Base-by-base conservation (phyloP, 2,888 invertebrate genomes). In the Erynnis tages region DNA sequence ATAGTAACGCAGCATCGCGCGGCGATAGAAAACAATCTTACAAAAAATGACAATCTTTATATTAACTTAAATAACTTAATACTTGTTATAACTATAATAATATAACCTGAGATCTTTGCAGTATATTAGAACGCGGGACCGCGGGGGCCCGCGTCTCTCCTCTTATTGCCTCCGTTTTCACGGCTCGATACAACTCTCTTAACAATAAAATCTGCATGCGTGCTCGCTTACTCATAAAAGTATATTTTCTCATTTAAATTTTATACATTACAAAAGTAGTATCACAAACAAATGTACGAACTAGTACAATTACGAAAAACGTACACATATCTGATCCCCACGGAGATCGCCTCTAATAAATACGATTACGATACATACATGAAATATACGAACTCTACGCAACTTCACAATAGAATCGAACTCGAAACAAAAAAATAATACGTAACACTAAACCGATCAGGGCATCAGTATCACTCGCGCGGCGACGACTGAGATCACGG, bases 201-300 rank as follows among this genome's bases (percentile, higher is more conserved):
- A 71, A 69, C 75, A 71, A 76, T 71, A 74, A 21, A n/a, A 76
- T 79, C 77, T 81, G 80, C 79, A 73, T 78, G 73, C 81, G 73
- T 79, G 76, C 78, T 79, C 76, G 75, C 79, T 73, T 77, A 80
- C 79, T 79, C 79, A 82, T 82, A 82, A 82, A 83, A 84, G 79
- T 84, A 86, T 86, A 82, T 80, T 75, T 74, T 76, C 69, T 81
- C 80, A 74, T 81, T 84, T 78, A 78, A 81, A 79, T 77, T 87
- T 85, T 85, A 85, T 85, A 84, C 82, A 88, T 89, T 88, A 89
- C 87, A 89, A 87, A 87, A 85, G 90, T 90, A 90, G 89, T 90
- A 90, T 90, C 90, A 90, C 90, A 90, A 90, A 90, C 84, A 88
- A 90, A 89, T 87, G 89, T 90, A 90, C 89, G 77, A 87, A 84